Conservation (phyloP, 2,113 vertebrate species). For the Oryzias woworae region DNA sequence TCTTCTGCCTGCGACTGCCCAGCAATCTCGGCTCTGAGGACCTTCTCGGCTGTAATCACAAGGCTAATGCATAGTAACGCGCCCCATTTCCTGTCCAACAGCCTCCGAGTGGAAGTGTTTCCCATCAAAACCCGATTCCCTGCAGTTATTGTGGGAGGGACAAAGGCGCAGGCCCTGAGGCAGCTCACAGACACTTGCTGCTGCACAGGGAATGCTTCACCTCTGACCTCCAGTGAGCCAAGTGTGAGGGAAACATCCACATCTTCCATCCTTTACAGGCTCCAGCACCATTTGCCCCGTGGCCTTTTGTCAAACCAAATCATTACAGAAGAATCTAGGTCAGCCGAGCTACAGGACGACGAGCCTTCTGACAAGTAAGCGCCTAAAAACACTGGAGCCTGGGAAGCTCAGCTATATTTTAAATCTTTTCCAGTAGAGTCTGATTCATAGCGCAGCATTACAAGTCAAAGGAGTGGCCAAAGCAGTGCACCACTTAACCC, state of each 20-base stretch:
- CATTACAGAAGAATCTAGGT: slow-evolving; percentile 39
- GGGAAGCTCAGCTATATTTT: background rate
- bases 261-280: slow-evolving; percentile 60
- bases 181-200: slow-evolving; percentile 54
- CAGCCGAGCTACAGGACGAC: slow-evolving; percentile 2
- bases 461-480: slow-evolving; percentile 7
- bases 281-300: slow-evolving; percentile 61
- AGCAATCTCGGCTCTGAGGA: background rate
- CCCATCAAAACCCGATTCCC: slow-evolving; percentile 14
- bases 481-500: slow-evolving; percentile 32
- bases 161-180: slow-evolving; percentile 7
- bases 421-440: background rate
- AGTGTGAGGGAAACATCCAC: slow-evolving; percentile 63
- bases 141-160: slow-evolving; percentile 2
- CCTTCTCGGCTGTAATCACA: no score
- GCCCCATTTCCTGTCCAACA: no score
- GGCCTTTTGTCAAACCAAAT: slow-evolving; percentile 62
- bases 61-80: no score
- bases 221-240: slow-evolving; percentile 62
- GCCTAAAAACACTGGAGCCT: background rate
- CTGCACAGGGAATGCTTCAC: slow-evolving; percentile 47
- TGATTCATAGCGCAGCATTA: background rate
- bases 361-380: background rate
- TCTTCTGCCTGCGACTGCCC: slow-evolving; percentile 22
- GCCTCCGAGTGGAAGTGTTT: background rate